These are phyloP conservation scores for Teleogryllus oceanicus DNA, from an alignment of 2,888 invertebrate species.

Conservation along the genomic window DNA sequence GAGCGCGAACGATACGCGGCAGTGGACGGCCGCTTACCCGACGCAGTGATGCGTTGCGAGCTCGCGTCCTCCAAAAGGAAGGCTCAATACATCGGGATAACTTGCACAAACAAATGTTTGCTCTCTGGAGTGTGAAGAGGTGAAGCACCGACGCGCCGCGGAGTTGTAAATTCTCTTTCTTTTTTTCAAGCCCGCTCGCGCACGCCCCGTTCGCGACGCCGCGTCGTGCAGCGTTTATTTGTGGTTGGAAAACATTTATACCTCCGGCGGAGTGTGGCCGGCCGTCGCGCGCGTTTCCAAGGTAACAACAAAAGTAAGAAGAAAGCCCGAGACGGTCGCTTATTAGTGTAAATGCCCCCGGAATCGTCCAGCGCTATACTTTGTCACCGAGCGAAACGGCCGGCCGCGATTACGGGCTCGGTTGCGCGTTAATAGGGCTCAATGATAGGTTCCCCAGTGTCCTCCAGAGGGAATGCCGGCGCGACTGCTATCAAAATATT, in stretches of 20 bases:
- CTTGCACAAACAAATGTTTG: conserved; percentile 9
- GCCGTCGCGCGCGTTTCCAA: background rate
- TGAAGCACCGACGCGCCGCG: background rate
- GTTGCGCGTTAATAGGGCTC: background rate
- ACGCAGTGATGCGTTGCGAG: background rate
- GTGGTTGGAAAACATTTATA: background rate
- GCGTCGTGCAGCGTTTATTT: background rate
- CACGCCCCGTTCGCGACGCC: background rate
- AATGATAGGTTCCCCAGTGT: background rate
- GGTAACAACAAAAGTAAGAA: background rate
- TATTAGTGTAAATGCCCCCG: background rate
- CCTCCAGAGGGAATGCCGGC: background rate
- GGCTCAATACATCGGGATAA: background rate
- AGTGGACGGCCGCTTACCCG: background rate
- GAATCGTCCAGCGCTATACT: conserved; percentile 2
- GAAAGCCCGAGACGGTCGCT: background rate
- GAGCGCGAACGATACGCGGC: background rate
- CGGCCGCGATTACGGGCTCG: background rate
- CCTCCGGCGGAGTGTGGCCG: background rate
- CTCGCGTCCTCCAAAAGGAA: background rate
- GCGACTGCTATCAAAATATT: conserved; percentile 10
- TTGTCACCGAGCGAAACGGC: conserved; percentile 1
- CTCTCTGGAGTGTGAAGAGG: conserved; percentile 8
- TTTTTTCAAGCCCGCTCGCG: background rate
- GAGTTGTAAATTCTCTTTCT: background rate